These are phyloP conservation scores for Palaemon carinicauda DNA, from an alignment of 1,140 invertebrate species.

Conservation along the genomic window DNA sequence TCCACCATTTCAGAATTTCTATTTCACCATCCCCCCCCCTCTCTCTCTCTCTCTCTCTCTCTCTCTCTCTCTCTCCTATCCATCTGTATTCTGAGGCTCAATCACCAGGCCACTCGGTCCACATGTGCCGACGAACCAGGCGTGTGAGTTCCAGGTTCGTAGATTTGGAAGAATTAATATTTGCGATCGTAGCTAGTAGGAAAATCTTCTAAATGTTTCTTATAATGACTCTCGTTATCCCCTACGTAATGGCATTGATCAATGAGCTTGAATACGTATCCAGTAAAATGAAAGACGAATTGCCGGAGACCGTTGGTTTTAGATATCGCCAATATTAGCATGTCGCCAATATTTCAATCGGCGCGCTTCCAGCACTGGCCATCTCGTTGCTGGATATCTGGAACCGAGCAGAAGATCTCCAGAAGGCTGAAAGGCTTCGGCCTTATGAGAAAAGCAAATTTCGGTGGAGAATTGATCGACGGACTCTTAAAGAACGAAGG, in stretches of 20 bases:
- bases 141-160: conserved; percentile 20
- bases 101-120: conserved; percentile 43
- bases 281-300: background rate
- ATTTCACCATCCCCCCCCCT: background rate
- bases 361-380: conserved; percentile 40
- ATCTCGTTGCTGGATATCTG: conserved; percentile 23
- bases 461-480: background rate
- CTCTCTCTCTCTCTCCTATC: conserved; percentile 44
- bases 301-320: too few species aligned
- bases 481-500: background rate
- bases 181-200: background rate
- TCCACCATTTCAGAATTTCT: background rate
- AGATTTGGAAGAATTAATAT: conserved; percentile 27
- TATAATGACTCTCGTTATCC: background rate
- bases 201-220: background rate
- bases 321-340: background rate
- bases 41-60: background rate
- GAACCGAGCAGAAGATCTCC: background rate
- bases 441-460: background rate
- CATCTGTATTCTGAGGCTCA: conserved; percentile 46
- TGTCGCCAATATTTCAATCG: conserved; percentile 13
- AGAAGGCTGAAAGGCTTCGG: background rate
- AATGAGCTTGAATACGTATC: background rate
- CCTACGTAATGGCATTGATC: background rate
- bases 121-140: conserved; percentile 27